These are phyloP conservation scores for Glyphotaelius pellucidus DNA, from an alignment of 2,888 invertebrate species.

Conservation along the genomic window DNA sequence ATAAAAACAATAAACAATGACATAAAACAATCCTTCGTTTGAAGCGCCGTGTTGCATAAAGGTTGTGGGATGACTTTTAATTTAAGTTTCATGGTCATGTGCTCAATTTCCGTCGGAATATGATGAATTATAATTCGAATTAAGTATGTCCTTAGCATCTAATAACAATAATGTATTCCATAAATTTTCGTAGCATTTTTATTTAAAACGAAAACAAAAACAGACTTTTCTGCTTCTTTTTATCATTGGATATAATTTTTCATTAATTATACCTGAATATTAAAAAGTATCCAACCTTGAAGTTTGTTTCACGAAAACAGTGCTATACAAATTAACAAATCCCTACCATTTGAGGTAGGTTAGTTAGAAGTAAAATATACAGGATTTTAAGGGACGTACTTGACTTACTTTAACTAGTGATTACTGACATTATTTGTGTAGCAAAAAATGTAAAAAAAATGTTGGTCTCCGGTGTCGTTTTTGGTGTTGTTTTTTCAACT, in stretches of 20 bases:
- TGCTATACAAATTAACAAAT: not conserved
- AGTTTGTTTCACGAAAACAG: not conserved
- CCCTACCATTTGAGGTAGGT: not conserved
- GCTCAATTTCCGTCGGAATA: not conserved
- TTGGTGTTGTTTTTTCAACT: no score
- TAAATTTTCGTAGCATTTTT: not conserved
- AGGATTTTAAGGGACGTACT: no score
- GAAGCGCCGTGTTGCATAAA: not conserved
- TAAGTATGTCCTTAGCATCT: not conserved
- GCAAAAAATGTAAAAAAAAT: no score
- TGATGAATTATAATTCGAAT: not conserved
- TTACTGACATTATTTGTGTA: no score
- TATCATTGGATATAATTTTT: no score
- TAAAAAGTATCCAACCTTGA: not conserved
- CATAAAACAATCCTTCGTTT: not conserved
- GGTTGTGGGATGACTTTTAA: not conserved
- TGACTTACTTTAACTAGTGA: no score
- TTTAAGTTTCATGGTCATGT: not conserved
- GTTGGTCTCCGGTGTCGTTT: no score
- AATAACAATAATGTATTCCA: not conserved
- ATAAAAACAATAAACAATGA: not conserved
- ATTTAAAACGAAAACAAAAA: not conserved
- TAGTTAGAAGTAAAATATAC: no score
- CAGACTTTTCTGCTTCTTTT: not conserved
- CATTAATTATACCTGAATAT: not conserved